Conservation (phyloP, 2,113 vertebrate genomes). For the Cairina moschata region DNA sequence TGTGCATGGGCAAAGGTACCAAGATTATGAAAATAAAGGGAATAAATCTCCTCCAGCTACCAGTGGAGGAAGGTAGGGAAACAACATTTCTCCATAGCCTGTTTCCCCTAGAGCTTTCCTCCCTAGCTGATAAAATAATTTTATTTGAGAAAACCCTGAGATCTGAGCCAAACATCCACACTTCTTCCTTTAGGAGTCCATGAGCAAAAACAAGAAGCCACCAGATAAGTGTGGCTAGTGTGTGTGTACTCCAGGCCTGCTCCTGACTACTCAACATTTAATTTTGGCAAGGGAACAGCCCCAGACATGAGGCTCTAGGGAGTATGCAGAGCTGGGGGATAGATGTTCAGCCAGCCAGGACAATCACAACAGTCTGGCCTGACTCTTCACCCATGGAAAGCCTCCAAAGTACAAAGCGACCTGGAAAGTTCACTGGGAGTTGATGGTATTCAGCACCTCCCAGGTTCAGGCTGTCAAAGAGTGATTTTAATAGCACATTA, state of each 20-base stretch:
- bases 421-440: background rate
- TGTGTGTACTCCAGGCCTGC: accelerated
- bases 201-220: background rate
- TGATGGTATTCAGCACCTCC: background rate
- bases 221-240: background rate
- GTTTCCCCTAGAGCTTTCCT: background rate
- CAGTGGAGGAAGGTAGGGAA: background rate
- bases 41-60: background rate
- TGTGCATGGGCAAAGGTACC: background rate
- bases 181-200: background rate
- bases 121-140: background rate
- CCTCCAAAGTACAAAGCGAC: background rate
- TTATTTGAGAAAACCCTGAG: background rate
- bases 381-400: background rate
- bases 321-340: background rate
- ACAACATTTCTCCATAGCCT: background rate
- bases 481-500: slow-evolving; percentile 44
- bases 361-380: background rate
- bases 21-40: background rate
- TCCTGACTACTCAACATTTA: background rate
- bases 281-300: background rate
- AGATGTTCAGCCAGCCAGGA: background rate
- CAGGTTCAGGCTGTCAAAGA: slow-evolving; percentile 28
- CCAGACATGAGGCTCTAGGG: background rate
- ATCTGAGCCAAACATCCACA: background rate